phyloP scores from a whole-genome alignment of 2,888 invertebrate genomes.

The Stenodema calcarata region DNA sequence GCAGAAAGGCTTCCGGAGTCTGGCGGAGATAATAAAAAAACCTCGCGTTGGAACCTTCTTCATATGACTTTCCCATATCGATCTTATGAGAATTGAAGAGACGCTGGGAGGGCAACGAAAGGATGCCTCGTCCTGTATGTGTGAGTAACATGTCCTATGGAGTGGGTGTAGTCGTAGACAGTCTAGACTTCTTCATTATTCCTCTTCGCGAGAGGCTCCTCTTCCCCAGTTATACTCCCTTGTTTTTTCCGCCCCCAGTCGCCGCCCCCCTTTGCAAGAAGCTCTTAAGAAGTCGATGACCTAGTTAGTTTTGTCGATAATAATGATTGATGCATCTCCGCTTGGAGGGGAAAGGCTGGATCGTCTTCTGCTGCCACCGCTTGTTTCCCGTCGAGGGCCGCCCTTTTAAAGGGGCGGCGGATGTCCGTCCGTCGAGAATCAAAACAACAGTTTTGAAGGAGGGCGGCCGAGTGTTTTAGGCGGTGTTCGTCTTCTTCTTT shows the following conservation, averaged over 20 bases:
- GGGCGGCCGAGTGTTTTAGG: not conserved
- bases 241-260: constrained; percentile 46
- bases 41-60: not conserved
- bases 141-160: not conserved
- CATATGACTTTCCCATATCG: constrained; percentile 21
- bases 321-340: constrained; percentile 48
- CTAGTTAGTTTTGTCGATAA: constrained; percentile 47
- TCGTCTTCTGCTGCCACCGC: not conserved
- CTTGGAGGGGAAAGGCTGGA: not conserved
- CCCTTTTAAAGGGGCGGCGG: not conserved
- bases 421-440: not conserved
- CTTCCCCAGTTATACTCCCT: constrained; percentile 47
- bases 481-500: too few relatives aligned
- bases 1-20: not conserved
- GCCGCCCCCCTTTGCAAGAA: not conserved
- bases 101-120: not conserved
- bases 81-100: not conserved
- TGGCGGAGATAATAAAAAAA: not conserved
- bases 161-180: not conserved
- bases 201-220: constrained; percentile 19
- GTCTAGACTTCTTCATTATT: constrained; percentile 48
- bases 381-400: not conserved
- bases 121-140: not conserved
- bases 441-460: not conserved
- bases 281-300: constrained; percentile 49